These are phyloP conservation scores for Diachasma alloeum DNA, from an alignment of 1,140 invertebrate genomes.

Conservation along the genomic window DNA sequence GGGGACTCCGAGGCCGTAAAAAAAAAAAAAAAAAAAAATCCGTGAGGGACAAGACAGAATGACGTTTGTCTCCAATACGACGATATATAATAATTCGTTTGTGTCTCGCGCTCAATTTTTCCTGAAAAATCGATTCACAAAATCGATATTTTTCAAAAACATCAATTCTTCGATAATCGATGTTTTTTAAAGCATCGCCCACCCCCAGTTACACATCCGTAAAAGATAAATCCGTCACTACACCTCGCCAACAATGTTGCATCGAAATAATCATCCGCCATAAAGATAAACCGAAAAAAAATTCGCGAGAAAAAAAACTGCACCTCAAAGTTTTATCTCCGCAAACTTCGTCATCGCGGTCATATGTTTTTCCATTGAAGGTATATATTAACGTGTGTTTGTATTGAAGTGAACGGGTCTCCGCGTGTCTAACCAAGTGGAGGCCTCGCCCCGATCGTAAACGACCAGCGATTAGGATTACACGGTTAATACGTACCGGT, in stretches of 20 bases:
- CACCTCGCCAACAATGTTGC: background rate
- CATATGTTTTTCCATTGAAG: background rate
- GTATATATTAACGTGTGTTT: slow-evolving; percentile 22
- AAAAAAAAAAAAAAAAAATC: no score
- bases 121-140: no score
- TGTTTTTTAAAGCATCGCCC: no score
- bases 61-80: no score
- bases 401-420: slow-evolving; percentile 24
- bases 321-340: slow-evolving; percentile 11
- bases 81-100: no score
- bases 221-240: background rate
- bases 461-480: slow-evolving; percentile 41
- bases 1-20: no score
- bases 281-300: background rate
- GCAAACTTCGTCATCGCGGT: slow-evolving; percentile 5
- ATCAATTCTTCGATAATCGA: no score
- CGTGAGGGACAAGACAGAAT: no score
- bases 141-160: no score
- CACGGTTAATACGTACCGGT: slow-evolving; percentile 38
- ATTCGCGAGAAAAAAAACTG: background rate
- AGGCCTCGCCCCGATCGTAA: slow-evolving; percentile 32
- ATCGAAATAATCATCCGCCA: background rate
- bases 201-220: no score
- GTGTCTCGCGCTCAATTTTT: no score
- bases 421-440: slow-evolving; percentile 12